Evolutionary conservation across 1,140 invertebrate species (phyloP), one percentile per base, ranked within the genome.

Genomic region (Drosophila lacertosa): DNA sequence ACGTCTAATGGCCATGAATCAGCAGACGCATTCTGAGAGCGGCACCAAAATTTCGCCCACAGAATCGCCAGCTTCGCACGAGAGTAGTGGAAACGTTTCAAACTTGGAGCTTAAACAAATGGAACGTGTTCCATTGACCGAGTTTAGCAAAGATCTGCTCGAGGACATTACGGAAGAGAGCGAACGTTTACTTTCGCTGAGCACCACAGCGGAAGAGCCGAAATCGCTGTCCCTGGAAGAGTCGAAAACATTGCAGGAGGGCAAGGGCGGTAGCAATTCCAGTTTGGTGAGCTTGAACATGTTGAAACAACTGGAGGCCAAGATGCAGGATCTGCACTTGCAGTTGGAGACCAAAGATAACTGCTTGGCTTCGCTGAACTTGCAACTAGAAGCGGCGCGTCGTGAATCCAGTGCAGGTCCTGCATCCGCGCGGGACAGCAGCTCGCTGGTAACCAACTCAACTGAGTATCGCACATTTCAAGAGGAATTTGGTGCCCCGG

Each of bases 391-490:
- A 50, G 91, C 92, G 0, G 80, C 75, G 0, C 55, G 90, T 9
- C 76, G 90, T 0, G 89, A 89, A 13, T 83, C 82, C 4, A 86
- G 76, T 60, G 71, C 67, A 1, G 84, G 73, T 6, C 86, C 59
- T 4, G 58, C 42, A 3, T 91, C 90, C 0, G 92, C 91, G 0
- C 70, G 91, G 10, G 93, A 92, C 72, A 88, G 89, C 39, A 89
- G 89, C 33, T 91, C 89, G 2, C 16, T 91, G 48, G 68, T 82
- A 33, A 91, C 91, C 6, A 91, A 77, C 37, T 92, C 92, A 0
- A 93, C 92, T 1, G 92, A 93, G 55, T 93, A 93, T 78, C 91
- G 92, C 58, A 91, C 91, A 3, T 80, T 92, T 11, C 91, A 92
- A 29, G 92, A 93, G 35, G 92, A 93, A 29, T 92, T 90, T 32